Base-by-base conservation (phyloP, 2,113 vertebrate species). In the Mus pahari region DNA sequence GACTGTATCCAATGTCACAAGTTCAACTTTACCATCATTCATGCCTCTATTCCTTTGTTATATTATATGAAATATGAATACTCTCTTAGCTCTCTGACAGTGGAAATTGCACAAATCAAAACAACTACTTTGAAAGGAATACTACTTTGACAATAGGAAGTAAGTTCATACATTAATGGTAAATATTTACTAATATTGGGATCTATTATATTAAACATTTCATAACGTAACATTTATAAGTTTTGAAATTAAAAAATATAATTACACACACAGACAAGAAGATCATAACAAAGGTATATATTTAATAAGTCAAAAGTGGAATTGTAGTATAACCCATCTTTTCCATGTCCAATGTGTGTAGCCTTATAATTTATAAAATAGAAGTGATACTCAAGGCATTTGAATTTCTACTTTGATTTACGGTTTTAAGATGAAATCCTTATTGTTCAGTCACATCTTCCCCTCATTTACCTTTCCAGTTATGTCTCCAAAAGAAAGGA, bases 401-500 rank as follows among this genome's bases (percentile, higher is more conserved):
- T 86, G 89, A 64, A 86, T 89, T 86, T 89, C 50, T 97, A 53
- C 66, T 53, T 86, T 64, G 22, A 91, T 12, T 16, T 82, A 48
- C 7, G 71, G 5, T 66, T 90, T 90, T 19, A 77, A 91, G 8
- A 70, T 64, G 71, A 88, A 93, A 89, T 82, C 13, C 17, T 87
- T 58, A 79, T 8, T 86, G 10, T 87, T 92, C 24, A 58, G 17
- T 64, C 2, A 50, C 81, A 36, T 60, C 17, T 20, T 70, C 24
- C 3, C 1, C 14, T 75, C 86, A 96, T 88, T 96, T 97, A 99
- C 99, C 99, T 99, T 98, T 97, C 99, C 99, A 96, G 98, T 99
- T 88, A 98, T 97, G 96, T 99, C 98, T 68, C 99, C 99, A 79
- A 99, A 98, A 79, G 98, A 98, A 84, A 99, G 98, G 92, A 99